Base-by-base conservation (phyloP, 2,113 vertebrate species). In the Platycercus adscitus region DNA sequence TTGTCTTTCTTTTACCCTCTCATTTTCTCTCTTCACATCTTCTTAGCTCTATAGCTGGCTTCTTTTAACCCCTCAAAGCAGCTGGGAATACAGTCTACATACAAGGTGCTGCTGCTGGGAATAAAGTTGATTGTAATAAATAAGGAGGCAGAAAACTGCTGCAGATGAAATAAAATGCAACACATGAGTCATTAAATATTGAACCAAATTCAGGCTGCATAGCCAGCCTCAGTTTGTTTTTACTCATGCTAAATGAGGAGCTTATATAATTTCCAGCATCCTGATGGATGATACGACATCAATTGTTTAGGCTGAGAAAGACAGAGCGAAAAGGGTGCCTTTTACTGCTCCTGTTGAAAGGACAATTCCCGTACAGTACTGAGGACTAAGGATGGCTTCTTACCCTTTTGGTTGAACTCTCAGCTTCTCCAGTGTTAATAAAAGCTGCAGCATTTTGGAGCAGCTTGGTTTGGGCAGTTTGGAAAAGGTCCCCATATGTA, bases 101-200 rank as follows among this genome's bases (percentile, higher is more conserved):
- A 65, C 69, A 81, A 88, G 61, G 73, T 86, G 47, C 52, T 75
- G 26, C 80, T 78, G 56, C 39, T 25, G 65, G 80, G 86, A 88
- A 89, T 94, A 79, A 88, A 91, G 69, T n/a, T 90, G 76, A 91
- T 96, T 79, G 28, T 89, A 97, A 93, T 88, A 97, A 95, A 95
- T 95, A 96, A 96, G 69, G 65, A 87, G 56, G 86, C 52, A 96
- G 73, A 91, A 96, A 85, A 78, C 69, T 68, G 46, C 82, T 86
- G 63, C 82, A 53, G 78, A 61, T 89, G 64, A 93, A 88, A 93
- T 84, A 88, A 93, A 82, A 91, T 58, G 60, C 78, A 87, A 86
- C 3, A 6, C 68, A 81, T n/a, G 76, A 75, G 68, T 79, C 92
- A 95, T 92, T 91, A 95, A 93, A 87, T 95, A 91, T 95, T 96